Base-by-base conservation (phyloP, 2,888 invertebrate genomes). In the Boloria euphrosyne region DNA sequence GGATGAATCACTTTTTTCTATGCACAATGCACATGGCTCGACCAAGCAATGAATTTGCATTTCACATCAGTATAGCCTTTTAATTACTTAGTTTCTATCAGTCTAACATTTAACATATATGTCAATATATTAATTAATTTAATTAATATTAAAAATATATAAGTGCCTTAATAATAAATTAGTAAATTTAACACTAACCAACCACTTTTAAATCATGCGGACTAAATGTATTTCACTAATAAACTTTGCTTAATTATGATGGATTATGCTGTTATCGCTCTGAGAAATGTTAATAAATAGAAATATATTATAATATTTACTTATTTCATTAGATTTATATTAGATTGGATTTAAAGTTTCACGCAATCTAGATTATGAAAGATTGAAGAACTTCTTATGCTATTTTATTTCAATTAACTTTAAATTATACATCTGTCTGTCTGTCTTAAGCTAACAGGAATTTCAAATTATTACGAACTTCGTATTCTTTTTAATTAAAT, bases 1-100 rank as follows among this genome's bases (percentile, higher is more conserved):
- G n/a, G n/a, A n/a, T n/a, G n/a, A n/a, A n/a, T 65, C 69, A 87
- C 86, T 87, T 86, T 87, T 83, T 80, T 84, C 77, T 72, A 76
- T 75, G 79, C 74, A n/a, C n/a, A n/a, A n/a, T n/a, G n/a, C n/a
- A 38, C 31, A 38, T 2, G 31, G 10, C 10, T 78, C 86, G 79
- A 76, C 84, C 81, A 83, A 79, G 87, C 87, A 84, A 78, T 81
- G 76, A 80, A 84, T 80, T 81, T 78, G 76, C 77, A 80, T 84
- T 85, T 84, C 83, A 81, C 83, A 81, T 80, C 76, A 77, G 74
- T 70, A 75, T 31, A 6, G 6, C 74, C 77, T 77, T 70, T 68
- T 78, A 80, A 74, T 70, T 69, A 71, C 5, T 74, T 74, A 69
- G 73, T 71, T 69, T 69, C 71, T 74, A 73, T 68, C 73, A 74